Evolutionary conservation across 2,113 vertebrate genomes (phyloP), one percentile per base, ranked within the genome.

Genomic region (Tupaia tana): DNA sequence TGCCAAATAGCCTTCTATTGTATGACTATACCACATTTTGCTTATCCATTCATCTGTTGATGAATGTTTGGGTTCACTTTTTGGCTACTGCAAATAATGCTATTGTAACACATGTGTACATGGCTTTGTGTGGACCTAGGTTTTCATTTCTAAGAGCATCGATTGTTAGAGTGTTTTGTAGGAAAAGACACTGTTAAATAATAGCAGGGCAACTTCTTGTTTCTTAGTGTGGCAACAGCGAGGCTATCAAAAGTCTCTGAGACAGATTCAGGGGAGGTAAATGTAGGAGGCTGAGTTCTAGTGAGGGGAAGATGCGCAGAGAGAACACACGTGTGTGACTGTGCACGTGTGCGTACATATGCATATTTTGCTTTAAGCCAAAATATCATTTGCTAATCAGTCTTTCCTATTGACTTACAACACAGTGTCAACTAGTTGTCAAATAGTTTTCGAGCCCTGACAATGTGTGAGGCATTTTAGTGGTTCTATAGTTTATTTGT

Each of bases 71-170:
- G 9, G 89, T 96, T 91, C 9, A 25, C 19, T 73, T 91, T 83
- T 71, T 64, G 43, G 58, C 11, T 67, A 22, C 78, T 84, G 19
- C 52, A 52, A 61, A 64, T 85, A 56, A 84, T 66, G 24, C 54
- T 69, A 6, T n/a, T 15, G 20, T 81, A 87, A 63, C 20, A 86
- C 20, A 73, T 61, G 0, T 90, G 12, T 84, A 27, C 10, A 56
- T 67, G 58, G 27, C 83, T 95, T 94, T 89, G 54, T 66, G 24
- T 56, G 52, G 18, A 85, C 43, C 7, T 92, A 61, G 14, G 8
- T 63, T 88, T 88, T 90, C 6, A 67, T 85, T 93, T 93, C 18
- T 56, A 88, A 84, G 22, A 87, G 25, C 18, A 77, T 67, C 25
- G 66, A 13, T 89, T 95, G 84, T 93, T 83, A 56, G 22, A 54